Evolutionary conservation across 2,888 invertebrate species (phyloP).

Genomic region (Agriopis aurantiaria): DNA sequence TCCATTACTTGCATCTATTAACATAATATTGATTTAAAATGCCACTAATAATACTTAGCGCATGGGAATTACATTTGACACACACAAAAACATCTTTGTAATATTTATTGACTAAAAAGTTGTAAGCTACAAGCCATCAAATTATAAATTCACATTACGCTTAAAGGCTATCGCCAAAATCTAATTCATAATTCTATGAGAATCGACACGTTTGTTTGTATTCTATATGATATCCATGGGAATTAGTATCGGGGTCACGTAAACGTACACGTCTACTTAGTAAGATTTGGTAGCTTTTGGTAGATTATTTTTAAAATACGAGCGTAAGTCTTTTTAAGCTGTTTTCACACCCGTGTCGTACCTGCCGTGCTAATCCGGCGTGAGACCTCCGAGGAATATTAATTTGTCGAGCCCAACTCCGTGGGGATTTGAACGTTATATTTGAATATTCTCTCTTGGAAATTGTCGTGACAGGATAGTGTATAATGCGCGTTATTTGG

Average conservation of each 20-base stretch:
- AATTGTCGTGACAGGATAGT: conserved; percentile 26
- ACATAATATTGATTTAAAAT: too few species aligned
- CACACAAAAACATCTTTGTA: too few species aligned
- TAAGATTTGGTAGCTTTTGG: conserved; percentile 32
- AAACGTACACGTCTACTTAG: conserved; percentile 37
- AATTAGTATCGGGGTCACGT: conserved; percentile 41
- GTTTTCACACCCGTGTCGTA: conserved; percentile 45
- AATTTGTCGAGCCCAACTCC: conserved; percentile 37
- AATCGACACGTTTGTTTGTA: conserved; percentile 19
- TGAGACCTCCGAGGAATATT: conserved; percentile 43
- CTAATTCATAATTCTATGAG: conserved; percentile 30
- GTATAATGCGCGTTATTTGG: conserved; percentile 8
- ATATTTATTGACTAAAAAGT: too few species aligned
- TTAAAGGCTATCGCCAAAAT: conserved; percentile 1
- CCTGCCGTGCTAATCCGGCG: conserved; percentile 44
- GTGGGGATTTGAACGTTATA: conserved; percentile 18
- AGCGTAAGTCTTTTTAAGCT: conserved; percentile 44
- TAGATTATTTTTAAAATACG: conserved; percentile 43
- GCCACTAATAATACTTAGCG: neutral
- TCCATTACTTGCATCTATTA: too few species aligned
- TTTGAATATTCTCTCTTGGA: conserved; percentile 29
- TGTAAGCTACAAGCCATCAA: conserved; percentile 9
- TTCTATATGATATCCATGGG: conserved; percentile 24
- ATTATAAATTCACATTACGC: conserved; percentile 17
- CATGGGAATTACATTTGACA: too few species aligned